phyloP scores from a whole-genome alignment of 1,140 invertebrate species.

The Drosophila malerkotliana region DNA sequence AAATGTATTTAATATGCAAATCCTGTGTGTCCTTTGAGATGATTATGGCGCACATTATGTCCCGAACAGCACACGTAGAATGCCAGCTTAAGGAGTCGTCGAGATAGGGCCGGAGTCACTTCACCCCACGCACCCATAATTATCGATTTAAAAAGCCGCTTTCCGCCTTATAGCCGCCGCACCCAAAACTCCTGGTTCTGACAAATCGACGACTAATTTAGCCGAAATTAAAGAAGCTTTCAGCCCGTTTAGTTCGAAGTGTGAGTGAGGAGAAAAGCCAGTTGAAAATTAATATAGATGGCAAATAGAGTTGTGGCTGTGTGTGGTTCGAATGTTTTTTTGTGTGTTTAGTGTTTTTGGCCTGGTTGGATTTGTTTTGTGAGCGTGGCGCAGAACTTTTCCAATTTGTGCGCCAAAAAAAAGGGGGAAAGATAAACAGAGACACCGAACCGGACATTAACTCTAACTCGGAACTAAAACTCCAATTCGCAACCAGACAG shows the following conservation, averaged over 20 bases:
- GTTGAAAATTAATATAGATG: slow-evolving; percentile 74
- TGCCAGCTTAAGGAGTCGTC: neutral
- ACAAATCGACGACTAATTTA: slow-evolving; percentile 61
- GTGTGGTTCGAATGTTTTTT: neutral
- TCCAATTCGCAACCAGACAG: slow-evolving; percentile 32
- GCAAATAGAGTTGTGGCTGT: slow-evolving; percentile 20
- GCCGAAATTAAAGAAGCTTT: slow-evolving; percentile 54
- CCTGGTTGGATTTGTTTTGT: slow-evolving; percentile 41
- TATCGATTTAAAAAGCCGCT: slow-evolving; percentile 61
- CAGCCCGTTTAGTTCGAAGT: slow-evolving; percentile 9
- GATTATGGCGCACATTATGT: slow-evolving; percentile 65
- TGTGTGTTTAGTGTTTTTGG: slow-evolving; percentile 10
- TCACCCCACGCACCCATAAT: slow-evolving; percentile 36
- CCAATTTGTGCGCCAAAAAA: slow-evolving; percentile 69
- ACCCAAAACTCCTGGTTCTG: slow-evolving; percentile 28
- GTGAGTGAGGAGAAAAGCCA: slow-evolving; percentile 32
- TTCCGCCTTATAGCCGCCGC: neutral
- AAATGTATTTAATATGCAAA: slow-evolving; percentile 78
- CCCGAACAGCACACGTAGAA: slow-evolving; percentile 44
- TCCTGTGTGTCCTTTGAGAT: slow-evolving; percentile 70
- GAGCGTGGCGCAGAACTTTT: slow-evolving; percentile 63
- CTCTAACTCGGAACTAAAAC: slow-evolving; percentile 30
- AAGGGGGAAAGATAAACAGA: slow-evolving; percentile 55
- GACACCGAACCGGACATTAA: slow-evolving; percentile 51
- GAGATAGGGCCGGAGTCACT: slow-evolving; percentile 2